Percentiles rank a stretch among this genome's conserved stretches.
phyloP scores from a whole-genome alignment of 2,888 invertebrate genomes.

The Nipponacmea schrenckii region DNA sequence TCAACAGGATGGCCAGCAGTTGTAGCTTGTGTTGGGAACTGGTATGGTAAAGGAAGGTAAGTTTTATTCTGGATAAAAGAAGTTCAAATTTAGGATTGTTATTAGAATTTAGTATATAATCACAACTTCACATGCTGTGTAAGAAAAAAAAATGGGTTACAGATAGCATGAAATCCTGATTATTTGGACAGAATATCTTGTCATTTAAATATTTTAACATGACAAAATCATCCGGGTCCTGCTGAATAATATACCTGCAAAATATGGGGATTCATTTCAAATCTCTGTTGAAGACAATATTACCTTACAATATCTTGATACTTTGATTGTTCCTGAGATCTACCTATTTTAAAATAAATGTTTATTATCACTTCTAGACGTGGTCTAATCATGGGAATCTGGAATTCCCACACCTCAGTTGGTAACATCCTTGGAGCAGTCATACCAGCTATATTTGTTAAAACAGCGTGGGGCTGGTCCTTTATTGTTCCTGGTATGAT shows the following conservation, averaged over 20 bases:
- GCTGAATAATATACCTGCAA: no score
- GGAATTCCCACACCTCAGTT: constrained; percentile 96
- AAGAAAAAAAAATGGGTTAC: no score
- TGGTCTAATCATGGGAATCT: constrained; percentile 89
- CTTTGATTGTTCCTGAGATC: no score
- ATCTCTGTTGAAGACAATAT: no score
- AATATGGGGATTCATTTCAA: no score
- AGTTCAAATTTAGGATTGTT: background rate
- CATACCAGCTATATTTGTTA: constrained; percentile 89
- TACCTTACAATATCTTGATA: no score
- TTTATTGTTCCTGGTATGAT: constrained; percentile 91
- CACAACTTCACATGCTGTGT: no score
- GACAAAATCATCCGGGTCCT: no score
- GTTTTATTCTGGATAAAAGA: constrained; percentile 19
- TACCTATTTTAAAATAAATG: no score
- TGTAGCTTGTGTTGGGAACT: constrained; percentile 91
- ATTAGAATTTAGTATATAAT: background rate
- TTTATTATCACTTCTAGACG: constrained; percentile 51
- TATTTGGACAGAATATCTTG: no score
- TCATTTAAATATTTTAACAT: no score
- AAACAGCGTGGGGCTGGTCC: constrained; percentile 83
- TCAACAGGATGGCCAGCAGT: constrained; percentile 98
- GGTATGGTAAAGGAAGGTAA: constrained; percentile 88
- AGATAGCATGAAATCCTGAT: no score
- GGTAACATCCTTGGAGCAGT: constrained; percentile 93